Base-by-base conservation (phyloP, 2,113 vertebrate species). In the Dromas ardeola region DNA sequence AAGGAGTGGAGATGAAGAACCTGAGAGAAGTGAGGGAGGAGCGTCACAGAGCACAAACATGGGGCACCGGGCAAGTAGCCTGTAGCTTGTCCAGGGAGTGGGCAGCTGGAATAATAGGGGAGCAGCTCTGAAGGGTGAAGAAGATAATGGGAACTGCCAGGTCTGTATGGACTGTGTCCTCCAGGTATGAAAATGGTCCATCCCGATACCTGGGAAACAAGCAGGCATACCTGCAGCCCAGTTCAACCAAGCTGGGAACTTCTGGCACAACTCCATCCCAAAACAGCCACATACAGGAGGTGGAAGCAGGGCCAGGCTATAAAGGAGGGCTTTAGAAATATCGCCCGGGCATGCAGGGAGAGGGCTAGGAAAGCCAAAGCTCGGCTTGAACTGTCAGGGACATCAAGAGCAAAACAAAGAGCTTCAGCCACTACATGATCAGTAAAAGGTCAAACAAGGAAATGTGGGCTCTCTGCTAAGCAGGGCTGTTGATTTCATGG, bases 131-230 rank as follows among this genome's bases (percentile, higher is more conserved):
- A 72, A 91, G 47, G 16, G 11, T 67, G 38, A 47, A 58, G 62
- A 26, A 62, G 6, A 25, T 38, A 16, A 91, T 10, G 10, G 12
- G 13, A 71, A 9, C 40, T 76, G 20, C 20, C 19, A 29, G 25
- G 23, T 32, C 30, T 43, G 3, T 11, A n/a, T 0, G 0, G 27
- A 53, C 17, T 2, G 1, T 9, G 8, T 38, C 6, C 3, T 26
- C 16, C 26, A 32, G 26, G 4, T 34, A 8, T 1, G 8, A 79
- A 30, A 84, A 53, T 11, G 19, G 30, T 29, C 45, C 43, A 53
- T 63, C 67, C 55, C 15, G 5, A 34, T 36, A 34, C 21, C 25
- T 7, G 15, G 67, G 52, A 36, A 67, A 72, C 40, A 71, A 80
- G 6, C 7, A 11, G 20, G 5, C 4, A 0, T 22, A 15, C 27